phyloP scores from a whole-genome alignment of 2,797 vertebrate species.

The Ceryle rudis region DNA sequence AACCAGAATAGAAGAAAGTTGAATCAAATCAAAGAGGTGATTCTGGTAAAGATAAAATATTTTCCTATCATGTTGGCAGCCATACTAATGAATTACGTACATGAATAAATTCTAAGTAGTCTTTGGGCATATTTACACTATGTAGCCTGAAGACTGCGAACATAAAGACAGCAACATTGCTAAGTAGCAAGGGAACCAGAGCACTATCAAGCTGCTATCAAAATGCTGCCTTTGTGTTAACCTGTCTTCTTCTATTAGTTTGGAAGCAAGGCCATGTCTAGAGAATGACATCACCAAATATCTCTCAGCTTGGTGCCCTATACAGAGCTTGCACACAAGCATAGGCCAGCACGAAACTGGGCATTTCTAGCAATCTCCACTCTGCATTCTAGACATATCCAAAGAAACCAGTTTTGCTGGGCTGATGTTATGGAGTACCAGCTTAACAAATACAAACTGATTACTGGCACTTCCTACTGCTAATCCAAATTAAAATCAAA shows the following conservation, averaged over 20 bases:
- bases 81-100: neutral
- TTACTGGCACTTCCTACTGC: neutral
- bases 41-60: neutral
- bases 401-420: neutral
- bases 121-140: neutral
- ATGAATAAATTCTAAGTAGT: neutral
- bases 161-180: neutral
- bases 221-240: neutral
- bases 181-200: neutral
- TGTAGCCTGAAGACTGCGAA: neutral
- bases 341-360: neutral
- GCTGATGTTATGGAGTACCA: neutral
- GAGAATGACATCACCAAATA: neutral
- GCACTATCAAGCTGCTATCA: neutral
- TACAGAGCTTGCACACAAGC: neutral
- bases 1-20: neutral
- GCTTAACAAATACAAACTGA: neutral
- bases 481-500: neutral
- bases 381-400: neutral
- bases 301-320: neutral
- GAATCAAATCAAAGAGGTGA: neutral
- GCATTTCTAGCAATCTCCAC: neutral
- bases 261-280: neutral
- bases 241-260: neutral
- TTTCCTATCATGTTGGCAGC: neutral